Evolutionary conservation across 2,888 invertebrate species (phyloP).

Genomic region (Tipula helvola): DNA sequence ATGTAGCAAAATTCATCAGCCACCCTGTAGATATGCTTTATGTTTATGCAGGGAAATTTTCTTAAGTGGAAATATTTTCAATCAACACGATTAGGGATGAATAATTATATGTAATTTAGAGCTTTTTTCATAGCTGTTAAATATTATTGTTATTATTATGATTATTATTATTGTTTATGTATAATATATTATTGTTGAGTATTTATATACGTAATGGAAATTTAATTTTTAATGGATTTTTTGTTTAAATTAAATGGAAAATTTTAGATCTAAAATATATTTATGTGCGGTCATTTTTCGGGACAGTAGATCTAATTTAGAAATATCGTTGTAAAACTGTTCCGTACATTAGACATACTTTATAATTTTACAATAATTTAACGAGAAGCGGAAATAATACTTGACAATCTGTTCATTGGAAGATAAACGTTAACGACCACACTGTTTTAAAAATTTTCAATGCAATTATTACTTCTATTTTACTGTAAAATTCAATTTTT

Average conservation of each 20-base stretch:
- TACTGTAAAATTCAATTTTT: too few species aligned
- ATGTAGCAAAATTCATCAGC: too few species aligned
- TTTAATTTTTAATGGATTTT: background rate
- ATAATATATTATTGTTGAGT: background rate
- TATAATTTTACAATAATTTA: background rate
- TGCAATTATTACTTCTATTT: too few species aligned
- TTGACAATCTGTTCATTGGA: too few species aligned
- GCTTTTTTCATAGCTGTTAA: background rate
- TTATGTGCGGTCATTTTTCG: background rate
- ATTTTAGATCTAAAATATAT: background rate
- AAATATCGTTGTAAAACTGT: background rate
- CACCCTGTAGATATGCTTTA: background rate
- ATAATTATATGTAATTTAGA: conserved; percentile 4
- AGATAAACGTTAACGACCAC: too few species aligned
- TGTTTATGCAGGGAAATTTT: background rate
- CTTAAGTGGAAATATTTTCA: background rate
- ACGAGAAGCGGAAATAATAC: too few species aligned
- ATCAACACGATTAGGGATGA: background rate
- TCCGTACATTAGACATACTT: background rate
- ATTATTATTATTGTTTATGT: background rate
- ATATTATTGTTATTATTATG: background rate
- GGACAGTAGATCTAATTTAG: background rate
- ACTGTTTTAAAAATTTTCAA: too few species aligned
- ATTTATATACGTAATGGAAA: background rate
- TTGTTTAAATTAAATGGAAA: background rate